Conservation (phyloP, 2,113 vertebrate genomes). For the Aldabrachelys gigantea region DNA sequence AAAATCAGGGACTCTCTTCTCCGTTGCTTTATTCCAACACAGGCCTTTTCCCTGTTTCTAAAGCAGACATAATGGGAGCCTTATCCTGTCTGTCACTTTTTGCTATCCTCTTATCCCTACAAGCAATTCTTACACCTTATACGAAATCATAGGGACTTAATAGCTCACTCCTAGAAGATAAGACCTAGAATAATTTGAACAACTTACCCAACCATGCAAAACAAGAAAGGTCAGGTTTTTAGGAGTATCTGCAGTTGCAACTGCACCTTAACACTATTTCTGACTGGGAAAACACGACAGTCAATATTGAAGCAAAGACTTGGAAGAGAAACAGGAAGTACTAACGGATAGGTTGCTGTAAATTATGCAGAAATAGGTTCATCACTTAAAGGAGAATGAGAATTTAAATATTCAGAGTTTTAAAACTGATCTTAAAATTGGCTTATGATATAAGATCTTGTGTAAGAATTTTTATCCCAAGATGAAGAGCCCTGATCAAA, state of each 20-base stretch:
- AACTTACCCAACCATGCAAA: neutral
- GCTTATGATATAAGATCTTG: neutral
- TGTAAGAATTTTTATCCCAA: slow-evolving; percentile 17
- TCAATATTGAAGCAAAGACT: neutral
- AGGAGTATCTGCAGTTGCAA: neutral
- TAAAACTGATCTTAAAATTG: neutral
- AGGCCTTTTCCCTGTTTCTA: neutral
- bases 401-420: slow-evolving; percentile 1
- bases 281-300: neutral
- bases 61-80: neutral
- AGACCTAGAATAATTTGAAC: neutral
- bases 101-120: neutral
- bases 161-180: neutral
- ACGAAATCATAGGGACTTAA: neutral
- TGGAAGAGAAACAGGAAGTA: neutral
- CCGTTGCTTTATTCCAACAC: neutral
- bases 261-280: neutral
- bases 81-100: accelerated
- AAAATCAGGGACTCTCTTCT: neutral
- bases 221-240: neutral
- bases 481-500: neutral
- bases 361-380: neutral
- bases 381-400: neutral
- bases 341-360: neutral
- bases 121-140: neutral